Percentiles rank a stretch among this genome's conserved stretches.
These are phyloP conservation scores for Zaprionus vittiger DNA, from an alignment of 1,140 invertebrate species.

Conservation along the genomic window DNA sequence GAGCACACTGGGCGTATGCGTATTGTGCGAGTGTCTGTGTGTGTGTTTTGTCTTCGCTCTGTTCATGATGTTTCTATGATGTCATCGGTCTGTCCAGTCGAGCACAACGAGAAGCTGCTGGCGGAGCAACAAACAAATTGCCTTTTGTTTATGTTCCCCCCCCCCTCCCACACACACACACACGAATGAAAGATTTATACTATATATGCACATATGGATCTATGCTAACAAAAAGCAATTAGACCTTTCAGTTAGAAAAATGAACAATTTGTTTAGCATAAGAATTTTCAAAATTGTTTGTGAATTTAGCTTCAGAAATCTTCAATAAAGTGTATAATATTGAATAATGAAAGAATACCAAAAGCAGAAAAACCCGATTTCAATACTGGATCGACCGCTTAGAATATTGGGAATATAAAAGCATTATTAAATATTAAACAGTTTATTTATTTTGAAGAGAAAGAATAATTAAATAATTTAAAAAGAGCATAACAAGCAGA, in stretches of 20 bases:
- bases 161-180: slow-evolving; percentile 7
- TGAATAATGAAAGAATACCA: not conserved
- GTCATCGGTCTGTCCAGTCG: slow-evolving; percentile 30
- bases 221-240: slow-evolving; percentile 9
- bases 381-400: not conserved
- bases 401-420: not conserved
- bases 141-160: slow-evolving; percentile 37
- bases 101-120: slow-evolving; percentile 29
- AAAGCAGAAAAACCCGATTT: not conserved
- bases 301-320: not conserved
- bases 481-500: no score
- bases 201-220: not conserved
- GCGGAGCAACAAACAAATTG: slow-evolving; percentile 40
- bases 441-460: not conserved
- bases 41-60: not conserved
- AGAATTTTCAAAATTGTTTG: not conserved
- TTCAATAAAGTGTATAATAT: not conserved
- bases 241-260: slow-evolving; percentile 13
- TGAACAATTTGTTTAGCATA: not conserved
- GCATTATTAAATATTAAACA: not conserved
- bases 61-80: slow-evolving; percentile 24
- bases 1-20: slow-evolving; percentile 25
- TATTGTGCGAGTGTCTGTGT: slow-evolving; percentile 4
- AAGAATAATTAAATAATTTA: no score
- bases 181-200: not conserved